phyloP scores from a whole-genome alignment of 2,888 invertebrate species.

The Heliconius cydno region DNA sequence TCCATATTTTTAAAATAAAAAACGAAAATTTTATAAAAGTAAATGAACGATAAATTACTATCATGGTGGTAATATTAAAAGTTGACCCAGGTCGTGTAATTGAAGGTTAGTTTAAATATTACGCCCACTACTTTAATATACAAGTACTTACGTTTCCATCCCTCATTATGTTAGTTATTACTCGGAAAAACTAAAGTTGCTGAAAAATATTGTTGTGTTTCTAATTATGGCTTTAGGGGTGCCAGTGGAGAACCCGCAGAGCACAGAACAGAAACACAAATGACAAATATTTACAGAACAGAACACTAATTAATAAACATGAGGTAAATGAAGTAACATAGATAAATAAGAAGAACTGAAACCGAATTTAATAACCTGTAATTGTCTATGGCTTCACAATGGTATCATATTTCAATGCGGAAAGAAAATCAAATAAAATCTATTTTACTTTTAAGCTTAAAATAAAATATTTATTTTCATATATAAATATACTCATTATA shows the following conservation, averaged over 20 bases:
- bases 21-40: neutral
- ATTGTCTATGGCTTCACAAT: neutral
- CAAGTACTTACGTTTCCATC: constrained; percentile 51
- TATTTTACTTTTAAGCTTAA: neutral
- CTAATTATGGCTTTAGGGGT: too few relatives aligned
- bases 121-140: neutral
- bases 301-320: neutral
- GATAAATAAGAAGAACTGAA: neutral
- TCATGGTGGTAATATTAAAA: neutral
- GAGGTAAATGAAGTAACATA: neutral
- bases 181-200: neutral
- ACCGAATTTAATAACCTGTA: neutral
- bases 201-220: neutral
- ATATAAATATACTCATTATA: neutral
- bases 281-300: neutral
- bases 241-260: too few relatives aligned
- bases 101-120: neutral
- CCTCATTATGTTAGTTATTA: constrained; percentile 1
- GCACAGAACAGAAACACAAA: too few relatives aligned
- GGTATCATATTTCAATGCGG: neutral
- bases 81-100: neutral
- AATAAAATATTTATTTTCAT: neutral
- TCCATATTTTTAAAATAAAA: neutral
- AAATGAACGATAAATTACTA: neutral
- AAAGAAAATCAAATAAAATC: neutral